Evolutionary conservation across 30 jellyfish, hydroid and myxozoan species (phyloP).

Genomic region (Aurelia coerulea): DNA sequence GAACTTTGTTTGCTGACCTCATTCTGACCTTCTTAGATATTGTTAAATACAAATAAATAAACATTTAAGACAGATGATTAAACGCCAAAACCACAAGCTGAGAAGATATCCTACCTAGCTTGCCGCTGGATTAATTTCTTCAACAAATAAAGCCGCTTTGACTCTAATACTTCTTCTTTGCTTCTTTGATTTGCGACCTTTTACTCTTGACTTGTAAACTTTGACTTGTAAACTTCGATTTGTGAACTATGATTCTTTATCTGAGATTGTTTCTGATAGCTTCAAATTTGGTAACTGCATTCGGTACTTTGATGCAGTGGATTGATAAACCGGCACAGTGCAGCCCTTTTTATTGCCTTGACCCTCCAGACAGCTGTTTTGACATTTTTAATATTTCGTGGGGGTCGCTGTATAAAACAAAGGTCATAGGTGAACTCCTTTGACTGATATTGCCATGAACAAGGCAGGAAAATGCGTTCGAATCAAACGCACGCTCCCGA

Average conservation of each 20-base stretch:
- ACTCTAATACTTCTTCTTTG: not conserved
- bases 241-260: constrained; percentile 1
- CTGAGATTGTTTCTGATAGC: too few relatives aligned
- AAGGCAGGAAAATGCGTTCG: not conserved
- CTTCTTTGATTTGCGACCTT: not conserved
- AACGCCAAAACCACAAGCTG: constrained; percentile 1
- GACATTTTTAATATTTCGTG: not conserved
- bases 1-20: too few relatives aligned
- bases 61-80: too few relatives aligned
- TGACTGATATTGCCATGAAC: not conserved
- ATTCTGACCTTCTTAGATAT: too few relatives aligned
- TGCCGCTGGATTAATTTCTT: not conserved
- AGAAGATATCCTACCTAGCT: constrained; percentile 9
- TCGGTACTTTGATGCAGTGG: too few relatives aligned
- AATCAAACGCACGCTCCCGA: too few relatives aligned
- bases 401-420: not conserved
- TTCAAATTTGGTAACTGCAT: too few relatives aligned
- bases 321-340: too few relatives aligned
- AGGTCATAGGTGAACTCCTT: constrained; percentile 5
- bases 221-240: not conserved
- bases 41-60: too few relatives aligned
- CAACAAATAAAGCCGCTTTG: not conserved
- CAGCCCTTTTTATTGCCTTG: constrained; percentile 1
- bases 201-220: not conserved
- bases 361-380: constrained; percentile 11